A percentile compares a stretch with the other conserved stretches of the same genome.
These are phyloP conservation scores for Spondyliosoma cantharus DNA, from an alignment of 2,797 vertebrate species.

Conservation along the genomic window DNA sequence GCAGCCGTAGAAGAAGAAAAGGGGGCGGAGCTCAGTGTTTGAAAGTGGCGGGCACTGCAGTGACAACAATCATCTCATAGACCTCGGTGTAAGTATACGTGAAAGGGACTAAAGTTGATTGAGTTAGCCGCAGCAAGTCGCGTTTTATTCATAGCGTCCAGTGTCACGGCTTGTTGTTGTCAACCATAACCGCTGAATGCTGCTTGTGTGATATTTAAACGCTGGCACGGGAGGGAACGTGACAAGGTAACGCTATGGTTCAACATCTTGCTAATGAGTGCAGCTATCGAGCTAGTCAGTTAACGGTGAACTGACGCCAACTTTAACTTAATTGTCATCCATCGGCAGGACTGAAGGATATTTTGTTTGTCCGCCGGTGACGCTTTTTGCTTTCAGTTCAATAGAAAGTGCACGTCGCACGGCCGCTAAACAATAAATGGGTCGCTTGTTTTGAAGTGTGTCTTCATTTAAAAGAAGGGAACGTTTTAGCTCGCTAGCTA, in stretches of 20 bases:
- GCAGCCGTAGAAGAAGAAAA: constrained; percentile 50
- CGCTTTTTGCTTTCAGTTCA: neutral
- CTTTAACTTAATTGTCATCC: neutral
- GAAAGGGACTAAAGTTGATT: neutral
- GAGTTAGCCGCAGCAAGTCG: no score
- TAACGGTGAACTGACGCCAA: neutral
- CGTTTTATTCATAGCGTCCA: neutral
- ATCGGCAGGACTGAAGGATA: fast-evolving
- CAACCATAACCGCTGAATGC: constrained; percentile 1
- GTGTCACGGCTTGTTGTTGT: fast-evolving
- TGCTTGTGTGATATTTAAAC: constrained; percentile 11
- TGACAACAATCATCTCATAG: neutral
- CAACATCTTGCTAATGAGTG: constrained; percentile 21
- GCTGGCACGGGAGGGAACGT: constrained; percentile 18
- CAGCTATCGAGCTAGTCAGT: neutral
- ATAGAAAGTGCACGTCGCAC: neutral
- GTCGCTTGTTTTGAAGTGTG: neutral
- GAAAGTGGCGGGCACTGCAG: constrained; percentile 83
- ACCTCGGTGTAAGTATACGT: neutral
- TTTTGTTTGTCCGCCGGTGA: fast-evolving
- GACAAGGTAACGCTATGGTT: constrained; percentile 46
- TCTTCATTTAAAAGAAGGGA: neutral
- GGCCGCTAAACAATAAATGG: neutral
- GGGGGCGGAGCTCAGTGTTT: constrained; percentile 74
- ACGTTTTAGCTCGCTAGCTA: neutral